Base-by-base conservation (phyloP, 2,888 invertebrate genomes). In the Agriotes lineatus region DNA sequence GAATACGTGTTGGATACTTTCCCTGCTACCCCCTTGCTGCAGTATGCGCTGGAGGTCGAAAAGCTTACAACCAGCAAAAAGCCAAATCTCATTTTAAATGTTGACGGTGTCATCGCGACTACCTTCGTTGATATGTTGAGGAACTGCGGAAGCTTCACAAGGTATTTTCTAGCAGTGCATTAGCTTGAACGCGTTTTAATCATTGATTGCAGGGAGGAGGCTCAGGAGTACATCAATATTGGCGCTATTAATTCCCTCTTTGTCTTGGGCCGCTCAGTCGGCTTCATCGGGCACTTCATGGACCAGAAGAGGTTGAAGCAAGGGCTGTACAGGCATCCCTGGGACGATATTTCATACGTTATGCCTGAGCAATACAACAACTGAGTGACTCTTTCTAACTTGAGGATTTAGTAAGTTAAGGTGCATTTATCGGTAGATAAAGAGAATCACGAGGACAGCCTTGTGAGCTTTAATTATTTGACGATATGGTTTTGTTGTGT, bases 41-140 rank as follows among this genome's bases (percentile, higher is more conserved):
- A 94, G 71, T 99, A 97, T 85, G 99, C 99, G 0, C 86, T 98
- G 9, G 97, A 98, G 86, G 99, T 99, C 33, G 99, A 99, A 81
- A 97, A 98, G 82, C 96, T 99, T 80, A 99, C 99, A 16, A 99
- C 97, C 1, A 93, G 97, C 78, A 99, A 99, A 90, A 99, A 99
- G 86, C 99, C 99, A n/a, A 99, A 99, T 87, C 89, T 99, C 65
- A 99, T 99, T 82, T 89, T 99, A 70, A 99, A 99, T 85, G 99
- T 99, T 16, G 99, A 99, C 86, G 99, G 99, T 64, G 94, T 98
- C 73, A 98, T 99, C 77, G 99, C 97, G 0, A 96, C 96, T 42
- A 92, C 96, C 12, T 98, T 99, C 86, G 99, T 99, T 19, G 99
- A 99, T 84, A 90, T 99, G 87, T 89, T 99, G 75, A 88, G 97